Base-by-base conservation (phyloP, 1,140 invertebrate species). In the Drosophila nebulosa region DNA sequence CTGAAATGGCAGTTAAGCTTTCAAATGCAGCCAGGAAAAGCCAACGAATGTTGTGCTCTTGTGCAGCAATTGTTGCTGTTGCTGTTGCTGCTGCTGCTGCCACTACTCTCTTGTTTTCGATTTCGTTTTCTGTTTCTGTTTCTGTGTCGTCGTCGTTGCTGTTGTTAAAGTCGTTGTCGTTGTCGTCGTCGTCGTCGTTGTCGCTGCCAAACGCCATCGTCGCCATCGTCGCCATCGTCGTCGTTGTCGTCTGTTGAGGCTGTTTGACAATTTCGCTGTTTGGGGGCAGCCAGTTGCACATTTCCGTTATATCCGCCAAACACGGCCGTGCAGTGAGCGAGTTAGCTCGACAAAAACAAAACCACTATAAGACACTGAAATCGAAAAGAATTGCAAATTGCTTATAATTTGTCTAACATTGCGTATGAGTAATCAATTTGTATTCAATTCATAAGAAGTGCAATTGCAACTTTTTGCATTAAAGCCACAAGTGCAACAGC, bases 221-320 rank as follows among this genome's bases (percentile, higher is more conserved):
- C 14, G 51, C 51, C 26, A 14, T 36, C 35, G 35, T 36, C 35
- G 12, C n/a, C 35, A 12, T 30, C 16, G 39, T 30, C 5, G 36
- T 42, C n/a, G 50, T 26, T 35, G 36, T 59, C 55, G 30, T 69
- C 70, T 71, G 35, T 63, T 66, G 62, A 63, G 66, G 76, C 51
- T 66, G 76, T 66, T 74, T 88, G 83, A 86, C 78, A 85, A 86
- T 81, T 86, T 81, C 70, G 74, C 74, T 85, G 74, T 81, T 70
- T 62, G 70, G 70, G 70, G 75, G 69, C 74, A 75, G 83, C 75
- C 83, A 86, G 83, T 88, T 86, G 83, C 81, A 86, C 81, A 85
- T 85, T 85, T 85, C 81, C 81, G 81, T 85, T 85, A 85, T 86
- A 86, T 86, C 81, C 78, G 81, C 67, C 83, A 79, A 74, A 77